Conservation (phyloP, 2,888 invertebrate genomes). For the Pollenia angustigena region DNA sequence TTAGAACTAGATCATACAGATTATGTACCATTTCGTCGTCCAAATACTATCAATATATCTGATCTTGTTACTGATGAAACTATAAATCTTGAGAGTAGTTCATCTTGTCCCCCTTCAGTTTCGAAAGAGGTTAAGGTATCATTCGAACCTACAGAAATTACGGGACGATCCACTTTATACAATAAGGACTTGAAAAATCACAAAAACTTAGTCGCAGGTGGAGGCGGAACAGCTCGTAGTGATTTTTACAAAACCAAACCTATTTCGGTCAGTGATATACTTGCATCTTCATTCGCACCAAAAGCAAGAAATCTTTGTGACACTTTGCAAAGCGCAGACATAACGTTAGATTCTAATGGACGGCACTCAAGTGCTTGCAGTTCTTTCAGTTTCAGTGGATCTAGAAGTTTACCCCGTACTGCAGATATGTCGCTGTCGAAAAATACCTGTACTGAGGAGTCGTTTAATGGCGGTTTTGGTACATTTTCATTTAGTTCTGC, state of each 20-base stretch:
- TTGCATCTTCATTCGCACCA: conserved; percentile 81
- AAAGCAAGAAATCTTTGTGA: conserved; percentile 80
- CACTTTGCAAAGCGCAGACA: conserved; percentile 70
- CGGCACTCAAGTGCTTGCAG: conserved; percentile 40
- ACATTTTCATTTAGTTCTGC: conserved; percentile 76
- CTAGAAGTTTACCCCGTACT: conserved; percentile 80
- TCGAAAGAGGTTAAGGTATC: conserved; percentile 78
- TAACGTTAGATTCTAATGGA: conserved; percentile 19
- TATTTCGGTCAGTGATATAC: conserved; percentile 81
- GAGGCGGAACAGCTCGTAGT: background rate
- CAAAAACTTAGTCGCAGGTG: conserved; percentile 24
- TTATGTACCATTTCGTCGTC: conserved; percentile 76
- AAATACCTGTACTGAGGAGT: conserved; percentile 66
- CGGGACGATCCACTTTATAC: conserved; percentile 82
- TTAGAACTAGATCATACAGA: conserved; percentile 72
- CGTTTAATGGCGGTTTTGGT: conserved; percentile 75
- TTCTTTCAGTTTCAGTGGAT: conserved; percentile 73
- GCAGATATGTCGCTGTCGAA: conserved; percentile 80
- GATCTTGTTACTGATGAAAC: conserved; percentile 82
- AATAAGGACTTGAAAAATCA: conserved; percentile 66
- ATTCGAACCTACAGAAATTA: conserved; percentile 83
- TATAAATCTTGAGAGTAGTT: conserved; percentile 80
- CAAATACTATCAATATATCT: conserved; percentile 80
- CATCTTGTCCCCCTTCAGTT: conserved; percentile 71
- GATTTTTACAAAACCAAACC: background rate